A percentile compares a stretch with the other conserved stretches of the same genome.
These are phyloP conservation scores for Choristoneura rosaceana DNA, from an alignment of 2,888 invertebrate genomes.

Conservation along the genomic window DNA sequence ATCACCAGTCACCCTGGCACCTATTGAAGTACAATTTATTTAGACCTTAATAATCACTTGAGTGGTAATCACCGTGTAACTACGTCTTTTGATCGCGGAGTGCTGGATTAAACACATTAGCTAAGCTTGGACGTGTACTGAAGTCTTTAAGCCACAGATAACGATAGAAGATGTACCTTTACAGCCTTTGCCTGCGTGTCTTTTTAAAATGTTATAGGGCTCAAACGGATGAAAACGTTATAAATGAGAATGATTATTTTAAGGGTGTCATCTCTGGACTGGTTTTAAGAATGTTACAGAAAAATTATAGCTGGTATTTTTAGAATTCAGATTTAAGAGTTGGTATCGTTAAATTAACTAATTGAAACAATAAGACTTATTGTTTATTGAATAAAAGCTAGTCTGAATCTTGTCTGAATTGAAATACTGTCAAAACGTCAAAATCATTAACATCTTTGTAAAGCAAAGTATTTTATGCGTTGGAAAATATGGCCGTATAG, in stretches of 20 bases:
- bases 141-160: background rate
- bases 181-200: background rate
- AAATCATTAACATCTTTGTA: background rate
- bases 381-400: no score
- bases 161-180: background rate
- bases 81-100: slow-evolving; percentile 34
- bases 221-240: background rate
- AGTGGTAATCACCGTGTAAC: slow-evolving; percentile 31
- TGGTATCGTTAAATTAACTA: no score
- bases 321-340: no score
- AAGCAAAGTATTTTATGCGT: background rate
- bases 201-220: background rate
- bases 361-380: no score
- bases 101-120: slow-evolving; percentile 30
- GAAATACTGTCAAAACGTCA: background rate
- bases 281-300: background rate
- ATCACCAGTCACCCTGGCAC: background rate
- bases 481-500: background rate
- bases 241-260: background rate
- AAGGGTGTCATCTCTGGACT: background rate
- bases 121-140: slow-evolving; percentile 15
- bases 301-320: no score
- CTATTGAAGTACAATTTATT: slow-evolving; percentile 47
- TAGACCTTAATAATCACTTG: slow-evolving; percentile 45
- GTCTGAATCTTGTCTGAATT: no score